These are phyloP conservation scores for Ptyas mucosa DNA, from an alignment of 2,113 vertebrate genomes.

Conservation along the genomic window DNA sequence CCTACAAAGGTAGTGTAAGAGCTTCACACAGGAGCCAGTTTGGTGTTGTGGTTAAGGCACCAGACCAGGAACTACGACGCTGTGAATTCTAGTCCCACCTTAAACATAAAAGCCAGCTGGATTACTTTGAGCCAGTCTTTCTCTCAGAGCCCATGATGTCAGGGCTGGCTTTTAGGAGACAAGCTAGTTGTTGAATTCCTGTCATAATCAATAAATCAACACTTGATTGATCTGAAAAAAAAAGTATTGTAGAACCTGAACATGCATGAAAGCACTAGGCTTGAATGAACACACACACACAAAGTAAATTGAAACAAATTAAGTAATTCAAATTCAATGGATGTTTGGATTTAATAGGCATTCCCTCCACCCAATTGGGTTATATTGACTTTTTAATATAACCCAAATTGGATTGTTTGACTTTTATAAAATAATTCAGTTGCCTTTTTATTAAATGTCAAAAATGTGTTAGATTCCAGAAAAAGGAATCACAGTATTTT, in stretches of 20 bases:
- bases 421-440: not conserved
- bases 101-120: not conserved
- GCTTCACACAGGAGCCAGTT: not conserved
- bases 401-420: not conserved
- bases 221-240: not conserved
- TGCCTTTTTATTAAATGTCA: not conserved
- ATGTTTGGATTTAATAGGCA: not conserved
- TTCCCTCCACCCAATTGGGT: not conserved
- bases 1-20: not conserved
- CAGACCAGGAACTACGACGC: not conserved
- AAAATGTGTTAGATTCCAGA: not conserved
- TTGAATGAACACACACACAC: not conserved
- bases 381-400: not conserved
- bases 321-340: not conserved
- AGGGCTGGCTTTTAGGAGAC: not conserved
- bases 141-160: not conserved
- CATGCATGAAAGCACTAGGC: not conserved
- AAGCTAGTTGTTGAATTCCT: not conserved
- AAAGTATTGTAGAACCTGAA: not conserved
- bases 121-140: not conserved
- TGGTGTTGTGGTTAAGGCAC: not conserved
- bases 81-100: not conserved
- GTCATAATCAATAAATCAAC: not conserved
- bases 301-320: not conserved
- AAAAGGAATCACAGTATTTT: not conserved